Conservation (phyloP, 2,888 invertebrate genomes). For the Sinodicranocentrus sp. region DNA sequence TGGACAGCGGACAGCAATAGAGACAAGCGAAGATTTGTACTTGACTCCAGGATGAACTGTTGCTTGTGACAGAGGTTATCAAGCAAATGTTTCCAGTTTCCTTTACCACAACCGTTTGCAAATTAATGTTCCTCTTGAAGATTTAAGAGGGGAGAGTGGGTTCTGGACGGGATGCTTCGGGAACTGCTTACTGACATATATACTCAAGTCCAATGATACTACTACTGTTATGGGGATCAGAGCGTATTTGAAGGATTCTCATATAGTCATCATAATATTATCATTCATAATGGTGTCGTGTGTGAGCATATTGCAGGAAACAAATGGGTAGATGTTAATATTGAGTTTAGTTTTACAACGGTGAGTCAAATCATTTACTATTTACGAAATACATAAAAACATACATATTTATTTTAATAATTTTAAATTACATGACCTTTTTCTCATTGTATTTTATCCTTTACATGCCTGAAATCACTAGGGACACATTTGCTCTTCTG, state of each 20-base stretch:
- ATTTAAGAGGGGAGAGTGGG: slow-evolving; percentile 30
- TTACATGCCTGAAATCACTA: too few species aligned
- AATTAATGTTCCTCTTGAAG: slow-evolving; percentile 8
- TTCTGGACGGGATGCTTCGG: slow-evolving; percentile 35
- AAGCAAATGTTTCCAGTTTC: background rate
- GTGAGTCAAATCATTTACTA: too few species aligned
- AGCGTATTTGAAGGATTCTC: background rate
- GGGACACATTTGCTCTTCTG: too few species aligned
- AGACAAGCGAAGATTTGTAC: background rate
- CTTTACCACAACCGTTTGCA: background rate
- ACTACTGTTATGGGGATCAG: background rate
- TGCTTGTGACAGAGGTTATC: slow-evolving; percentile 12
- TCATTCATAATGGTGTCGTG: background rate
- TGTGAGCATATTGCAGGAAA: slow-evolving; percentile 1
- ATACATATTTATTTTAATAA: too few species aligned
- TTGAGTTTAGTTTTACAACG: background rate
- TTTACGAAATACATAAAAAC: too few species aligned
- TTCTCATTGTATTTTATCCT: too few species aligned
- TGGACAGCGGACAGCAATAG: slow-evolving; percentile 4
- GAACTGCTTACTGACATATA: background rate
- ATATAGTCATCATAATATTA: too few species aligned
- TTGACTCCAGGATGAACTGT: background rate
- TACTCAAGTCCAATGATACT: background rate
- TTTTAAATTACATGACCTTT: too few species aligned
- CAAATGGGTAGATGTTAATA: slow-evolving; percentile 5